Evolutionary conservation across 2,113 vertebrate genomes (phyloP).

Genomic region (Scomber colias): DNA sequence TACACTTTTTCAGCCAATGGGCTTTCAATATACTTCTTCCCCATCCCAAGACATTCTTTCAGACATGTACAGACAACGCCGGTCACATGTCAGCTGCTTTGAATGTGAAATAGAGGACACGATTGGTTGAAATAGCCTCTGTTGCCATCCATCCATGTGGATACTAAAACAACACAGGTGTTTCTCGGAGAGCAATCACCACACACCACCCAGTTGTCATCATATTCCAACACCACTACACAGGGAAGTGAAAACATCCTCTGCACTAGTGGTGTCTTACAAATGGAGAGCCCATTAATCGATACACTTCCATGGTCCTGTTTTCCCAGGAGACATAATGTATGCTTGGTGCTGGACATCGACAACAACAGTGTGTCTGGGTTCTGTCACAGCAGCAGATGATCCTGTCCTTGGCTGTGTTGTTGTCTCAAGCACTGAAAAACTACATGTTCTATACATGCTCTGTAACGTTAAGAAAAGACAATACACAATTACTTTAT

Average conservation of each 20-base stretch:
- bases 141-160: neutral
- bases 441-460: conserved; percentile 15
- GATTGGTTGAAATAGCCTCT: conserved; percentile 5
- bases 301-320: conserved; percentile 32
- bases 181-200: neutral
- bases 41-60: conserved; percentile 6
- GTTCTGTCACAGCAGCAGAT: conserved; percentile 13
- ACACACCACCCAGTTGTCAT: neutral
- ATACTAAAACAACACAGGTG: neutral
- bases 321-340: conserved; percentile 41
- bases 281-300: conserved; percentile 44
- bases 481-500: neutral
- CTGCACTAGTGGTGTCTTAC: conserved; percentile 18
- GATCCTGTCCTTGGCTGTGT: conserved; percentile 15
- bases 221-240: conserved; percentile 5
- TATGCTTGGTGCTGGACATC: conserved; percentile 29
- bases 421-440: conserved; percentile 18
- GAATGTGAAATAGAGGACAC: neutral
- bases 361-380: conserved; percentile 35
- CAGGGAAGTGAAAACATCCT: neutral
- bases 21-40: conserved; percentile 21
- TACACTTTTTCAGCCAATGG: conserved; percentile 1
- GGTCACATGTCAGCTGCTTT: neutral
- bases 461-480: neutral
- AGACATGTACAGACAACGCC: conserved; percentile 16